Conservation (phyloP, 2,113 vertebrate species). For the Zosterops pallidus region DNA sequence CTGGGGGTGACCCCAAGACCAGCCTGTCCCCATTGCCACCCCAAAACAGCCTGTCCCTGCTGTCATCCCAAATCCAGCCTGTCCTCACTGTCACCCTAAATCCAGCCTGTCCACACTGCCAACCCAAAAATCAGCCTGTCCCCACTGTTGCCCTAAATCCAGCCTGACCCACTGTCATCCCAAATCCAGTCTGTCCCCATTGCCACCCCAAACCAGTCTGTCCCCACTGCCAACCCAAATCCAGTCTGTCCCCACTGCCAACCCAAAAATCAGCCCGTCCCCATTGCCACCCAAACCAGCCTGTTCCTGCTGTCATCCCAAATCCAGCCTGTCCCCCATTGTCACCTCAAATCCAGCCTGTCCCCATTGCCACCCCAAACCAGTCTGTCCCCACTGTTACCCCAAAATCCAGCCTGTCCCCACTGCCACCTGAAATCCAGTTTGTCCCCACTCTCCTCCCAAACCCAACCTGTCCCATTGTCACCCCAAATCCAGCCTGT, state of each 20-base stretch:
- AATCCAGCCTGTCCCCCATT: background rate
- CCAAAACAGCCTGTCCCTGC: background rate
- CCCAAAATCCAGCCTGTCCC: background rate
- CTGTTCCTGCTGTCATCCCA: no score
- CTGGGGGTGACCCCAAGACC: no score
- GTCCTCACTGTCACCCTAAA: rapidly evolving
- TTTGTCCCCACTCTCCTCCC: no score
- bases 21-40: no score
- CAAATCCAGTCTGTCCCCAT: background rate
- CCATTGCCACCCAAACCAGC: rapidly evolving
- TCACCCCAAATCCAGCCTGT: no score
- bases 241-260: background rate
- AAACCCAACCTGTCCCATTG: no score
- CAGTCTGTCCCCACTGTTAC: rapidly evolving
- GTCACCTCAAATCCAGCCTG: background rate
- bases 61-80: background rate
- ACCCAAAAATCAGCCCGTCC: background rate
- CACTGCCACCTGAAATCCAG: no score
- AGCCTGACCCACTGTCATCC: no score
- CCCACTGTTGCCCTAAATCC: background rate
- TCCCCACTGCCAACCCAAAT: no score
- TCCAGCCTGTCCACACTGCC: background rate
- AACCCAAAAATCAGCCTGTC: no score
- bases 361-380: background rate
- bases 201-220: background rate